A percentile compares a stretch with the other conserved stretches of the same genome.
Conservation (phyloP, 2,113 vertebrate genomes). For the Microtus richardsoni region DNA sequence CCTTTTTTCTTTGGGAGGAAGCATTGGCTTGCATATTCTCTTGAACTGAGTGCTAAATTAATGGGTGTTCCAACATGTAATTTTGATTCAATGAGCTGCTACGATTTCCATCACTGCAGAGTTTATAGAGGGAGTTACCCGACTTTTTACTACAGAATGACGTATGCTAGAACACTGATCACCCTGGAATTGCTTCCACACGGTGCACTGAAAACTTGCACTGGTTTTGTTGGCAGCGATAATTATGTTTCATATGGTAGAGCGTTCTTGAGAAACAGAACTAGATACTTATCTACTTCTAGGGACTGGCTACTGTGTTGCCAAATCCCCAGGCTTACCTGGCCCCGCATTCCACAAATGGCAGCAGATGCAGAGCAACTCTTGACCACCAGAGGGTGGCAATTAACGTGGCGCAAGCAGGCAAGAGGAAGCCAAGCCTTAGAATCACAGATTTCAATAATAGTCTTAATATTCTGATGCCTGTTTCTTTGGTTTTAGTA, state of each 20-base stretch:
- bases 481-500: background rate
- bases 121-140: conserved; percentile 60
- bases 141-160: background rate
- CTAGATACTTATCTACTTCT: background rate
- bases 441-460: background rate
- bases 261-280: background rate
- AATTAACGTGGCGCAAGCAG: background rate
- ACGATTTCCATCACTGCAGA: background rate
- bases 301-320: background rate
- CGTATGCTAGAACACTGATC: background rate
- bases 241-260: background rate
- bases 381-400: background rate
- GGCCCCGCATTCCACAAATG: background rate
- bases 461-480: background rate
- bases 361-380: background rate
- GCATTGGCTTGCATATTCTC: background rate
- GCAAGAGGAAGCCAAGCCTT: background rate
- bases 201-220: background rate
- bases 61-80: background rate
- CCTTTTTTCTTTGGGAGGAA: background rate
- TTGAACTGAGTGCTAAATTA: background rate
- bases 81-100: background rate
- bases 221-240: background rate
- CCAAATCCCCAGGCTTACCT: fast-evolving
- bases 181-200: background rate